Conservation (phyloP, 2,888 invertebrate genomes). For the Gasteruption jaculator region DNA sequence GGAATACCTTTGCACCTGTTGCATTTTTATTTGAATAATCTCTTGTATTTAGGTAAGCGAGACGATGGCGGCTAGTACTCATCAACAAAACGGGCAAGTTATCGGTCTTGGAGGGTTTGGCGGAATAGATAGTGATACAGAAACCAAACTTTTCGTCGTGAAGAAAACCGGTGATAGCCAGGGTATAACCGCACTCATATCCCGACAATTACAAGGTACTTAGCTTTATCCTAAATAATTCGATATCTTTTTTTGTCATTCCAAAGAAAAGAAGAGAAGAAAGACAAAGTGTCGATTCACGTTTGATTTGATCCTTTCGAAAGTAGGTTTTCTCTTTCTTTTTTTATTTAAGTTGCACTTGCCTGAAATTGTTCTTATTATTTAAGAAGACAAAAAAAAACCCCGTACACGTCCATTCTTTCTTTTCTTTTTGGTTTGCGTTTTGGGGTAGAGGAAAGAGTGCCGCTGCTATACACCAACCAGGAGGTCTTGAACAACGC, state of each 20-base stretch:
- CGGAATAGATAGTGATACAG: slow-evolving; percentile 55
- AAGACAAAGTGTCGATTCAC: not conserved
- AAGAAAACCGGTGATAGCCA: slow-evolving; percentile 73
- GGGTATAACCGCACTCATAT: slow-evolving; percentile 72
- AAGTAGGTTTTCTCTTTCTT: not conserved
- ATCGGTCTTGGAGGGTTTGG: slow-evolving; percentile 40
- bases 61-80: slow-evolving; percentile 72
- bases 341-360: slow-evolving; percentile 19
- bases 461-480: slow-evolving; percentile 50
- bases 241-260: not conserved
- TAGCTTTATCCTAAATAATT: slow-evolving; percentile 6
- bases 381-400: slow-evolving; percentile 38
- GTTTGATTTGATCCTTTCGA: not conserved
- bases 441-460: slow-evolving; percentile 46
- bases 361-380: slow-evolving; percentile 30
- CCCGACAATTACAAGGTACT: slow-evolving; percentile 73
- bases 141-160: slow-evolving; percentile 71
- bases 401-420: slow-evolving; percentile 32
- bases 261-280: not conserved
- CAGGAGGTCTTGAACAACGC: slow-evolving; percentile 50
- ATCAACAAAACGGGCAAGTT: slow-evolving; percentile 64
- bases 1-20: too few relatives aligned
- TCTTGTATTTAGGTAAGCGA: slow-evolving; percentile 78
- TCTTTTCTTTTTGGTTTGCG: slow-evolving; percentile 32
- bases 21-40: too few relatives aligned